Evolutionary conservation across 2,113 vertebrate genomes (phyloP), one percentile per base, ranked within the genome.

Genomic region (Xerus inauris): DNA sequence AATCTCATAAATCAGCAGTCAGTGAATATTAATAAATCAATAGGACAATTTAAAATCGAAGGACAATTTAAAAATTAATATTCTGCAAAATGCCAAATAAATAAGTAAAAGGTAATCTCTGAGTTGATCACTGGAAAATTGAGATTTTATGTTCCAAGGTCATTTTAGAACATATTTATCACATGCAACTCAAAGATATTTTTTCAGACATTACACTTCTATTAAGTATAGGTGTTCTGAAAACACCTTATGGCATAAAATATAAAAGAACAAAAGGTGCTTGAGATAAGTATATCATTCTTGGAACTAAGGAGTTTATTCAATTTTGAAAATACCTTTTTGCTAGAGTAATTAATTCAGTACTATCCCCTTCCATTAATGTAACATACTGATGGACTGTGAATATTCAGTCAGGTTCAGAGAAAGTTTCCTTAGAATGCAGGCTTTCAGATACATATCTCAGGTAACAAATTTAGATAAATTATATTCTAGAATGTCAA

Each of bases 1-100:
- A 86, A 82, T 38, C 20, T 87, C 73, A 64, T 45, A 87, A 80
- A 82, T 85, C 49, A 82, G 84, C n/a, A 85, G 22, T 19, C 87
- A 17, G 24, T 92, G 20, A 35, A 22, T 47, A 91, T 91, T 89
- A 94, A 71, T 71, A 19, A 81, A 72, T 92, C 69, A 76, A 77
- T n/a, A n/a, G n/a, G n/a, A n/a, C n/a, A n/a, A n/a, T n/a, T n/a
- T n/a, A 13, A 96, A 79, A 83, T 7, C 8, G 51, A 94, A 87
- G 42, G 24, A 92, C 5, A 89, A 95, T 51, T 94, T 79, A 80
- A 94, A 97, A 94, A 75, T 77, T 59, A 96, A 84, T 75, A 94
- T 67, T 94, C 32, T 92, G 2, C 10, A 91, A 94, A 96, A 73
- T 67, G 17, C 22, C 38, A 94, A 94, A 67, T 93, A 73, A 94